phyloP scores from a whole-genome alignment of 2,113 vertebrate species.

The Atrichornis clamosus region DNA sequence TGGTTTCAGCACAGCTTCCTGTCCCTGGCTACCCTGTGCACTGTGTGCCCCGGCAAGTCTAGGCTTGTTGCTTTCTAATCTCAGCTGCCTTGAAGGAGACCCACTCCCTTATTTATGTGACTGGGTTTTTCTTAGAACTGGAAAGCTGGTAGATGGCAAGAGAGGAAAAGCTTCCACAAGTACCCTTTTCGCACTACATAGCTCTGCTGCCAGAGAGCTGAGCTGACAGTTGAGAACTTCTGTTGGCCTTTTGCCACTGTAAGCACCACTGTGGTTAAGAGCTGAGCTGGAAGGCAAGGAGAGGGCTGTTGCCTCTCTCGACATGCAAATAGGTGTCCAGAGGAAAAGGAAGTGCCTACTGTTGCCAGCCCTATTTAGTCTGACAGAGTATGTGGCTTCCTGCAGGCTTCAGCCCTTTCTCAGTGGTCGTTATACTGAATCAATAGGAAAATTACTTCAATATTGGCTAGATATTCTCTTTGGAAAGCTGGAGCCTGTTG shows the following conservation, averaged over 20 bases:
- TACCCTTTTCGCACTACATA: background rate
- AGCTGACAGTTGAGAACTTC: background rate
- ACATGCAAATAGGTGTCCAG: background rate
- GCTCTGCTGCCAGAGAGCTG: background rate
- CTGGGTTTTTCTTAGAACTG: background rate
- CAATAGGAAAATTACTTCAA: background rate
- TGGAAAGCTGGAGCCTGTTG: background rate
- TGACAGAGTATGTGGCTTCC: background rate
- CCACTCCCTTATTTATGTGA: background rate
- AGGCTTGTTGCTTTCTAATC: background rate
- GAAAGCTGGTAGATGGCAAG: background rate
- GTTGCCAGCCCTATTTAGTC: background rate
- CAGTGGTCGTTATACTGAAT: background rate
- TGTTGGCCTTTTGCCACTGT: background rate
- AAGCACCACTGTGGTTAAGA: background rate
- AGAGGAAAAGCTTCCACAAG: background rate
- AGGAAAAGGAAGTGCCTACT: background rate
- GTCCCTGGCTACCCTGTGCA: background rate
- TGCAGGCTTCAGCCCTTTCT: background rate
- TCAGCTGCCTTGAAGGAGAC: background rate
- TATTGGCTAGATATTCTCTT: background rate
- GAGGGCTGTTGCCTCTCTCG: background rate
- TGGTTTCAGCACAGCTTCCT: background rate
- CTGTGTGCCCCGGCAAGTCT: background rate
- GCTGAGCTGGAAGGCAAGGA: conserved; percentile 35